Conservation (phyloP, 2,113 vertebrate genomes). For the Asarcornis scutulata region DNA sequence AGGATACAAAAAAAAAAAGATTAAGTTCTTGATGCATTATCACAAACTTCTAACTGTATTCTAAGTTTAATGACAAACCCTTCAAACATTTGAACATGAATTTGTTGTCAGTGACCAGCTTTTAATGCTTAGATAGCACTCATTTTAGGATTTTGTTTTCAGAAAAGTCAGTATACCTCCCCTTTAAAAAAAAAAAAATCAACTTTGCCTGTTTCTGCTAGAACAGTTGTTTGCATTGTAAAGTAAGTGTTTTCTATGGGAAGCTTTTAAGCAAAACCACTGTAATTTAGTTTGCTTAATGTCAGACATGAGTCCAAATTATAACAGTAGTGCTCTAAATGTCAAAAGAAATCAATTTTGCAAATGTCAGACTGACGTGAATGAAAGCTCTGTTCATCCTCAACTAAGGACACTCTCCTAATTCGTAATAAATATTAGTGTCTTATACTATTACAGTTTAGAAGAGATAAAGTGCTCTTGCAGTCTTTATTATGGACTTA, state of each 20-base stretch:
- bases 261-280: conserved; percentile 68
- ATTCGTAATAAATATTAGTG: conserved; percentile 52
- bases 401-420: conserved; percentile 6
- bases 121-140: background rate
- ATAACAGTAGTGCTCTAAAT: conserved; percentile 73
- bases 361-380: conserved; percentile 73
- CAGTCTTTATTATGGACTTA: background rate
- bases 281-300: conserved; percentile 73
- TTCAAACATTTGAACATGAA: background rate
- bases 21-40: background rate
- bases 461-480: background rate
- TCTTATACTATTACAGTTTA: background rate
- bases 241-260: conserved; percentile 40
- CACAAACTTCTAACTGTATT: background rate
- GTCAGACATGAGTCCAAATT: conserved; percentile 60
- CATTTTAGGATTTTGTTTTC: background rate
- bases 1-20: background rate
- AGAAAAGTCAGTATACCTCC: background rate
- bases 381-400: conserved; percentile 61
- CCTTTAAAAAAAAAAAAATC: background rate
- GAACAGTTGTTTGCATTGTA: conserved; percentile 1
- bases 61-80: background rate
- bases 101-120: background rate
- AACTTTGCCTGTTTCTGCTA: background rate
- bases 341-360: conserved; percentile 81